phyloP scores from a whole-genome alignment of 1,140 invertebrate genomes.

The Pentalonia nigronervosa region DNA sequence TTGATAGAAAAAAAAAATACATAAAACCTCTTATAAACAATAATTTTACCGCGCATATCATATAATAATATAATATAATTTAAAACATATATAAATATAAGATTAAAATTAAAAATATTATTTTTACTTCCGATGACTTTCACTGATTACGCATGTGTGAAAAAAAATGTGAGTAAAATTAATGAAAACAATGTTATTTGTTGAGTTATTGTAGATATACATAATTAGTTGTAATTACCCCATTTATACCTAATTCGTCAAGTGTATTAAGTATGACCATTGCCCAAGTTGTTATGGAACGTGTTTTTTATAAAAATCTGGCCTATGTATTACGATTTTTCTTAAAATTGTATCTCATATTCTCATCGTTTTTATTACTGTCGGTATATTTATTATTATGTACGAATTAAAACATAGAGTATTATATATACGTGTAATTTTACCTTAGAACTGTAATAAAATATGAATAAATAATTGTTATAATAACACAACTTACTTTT shows the following conservation, averaged over 20 bases:
- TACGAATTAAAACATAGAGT: not conserved
- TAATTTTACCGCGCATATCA: not conserved
- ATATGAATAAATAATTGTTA: not conserved
- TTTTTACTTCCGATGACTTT: conserved; percentile 25
- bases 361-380: not conserved
- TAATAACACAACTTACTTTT: not conserved
- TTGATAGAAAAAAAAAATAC: not conserved
- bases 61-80: not conserved
- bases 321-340: not conserved
- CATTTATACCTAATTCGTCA: not conserved
- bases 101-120: conserved; percentile 1
- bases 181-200: conserved; percentile 22
- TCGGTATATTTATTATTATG: not conserved
- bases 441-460: not conserved
- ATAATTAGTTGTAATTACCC: not conserved
- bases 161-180: conserved; percentile 22
- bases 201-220: not conserved
- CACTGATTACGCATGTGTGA: not conserved
- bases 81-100: not conserved
- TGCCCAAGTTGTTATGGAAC: not conserved
- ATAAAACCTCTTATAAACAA: not conserved
- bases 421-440: not conserved
- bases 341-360: not conserved
- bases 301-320: not conserved
- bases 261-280: not conserved